Evolutionary conservation across 2,888 invertebrate species (phyloP).

Genomic region (Liodrosophila aerea): DNA sequence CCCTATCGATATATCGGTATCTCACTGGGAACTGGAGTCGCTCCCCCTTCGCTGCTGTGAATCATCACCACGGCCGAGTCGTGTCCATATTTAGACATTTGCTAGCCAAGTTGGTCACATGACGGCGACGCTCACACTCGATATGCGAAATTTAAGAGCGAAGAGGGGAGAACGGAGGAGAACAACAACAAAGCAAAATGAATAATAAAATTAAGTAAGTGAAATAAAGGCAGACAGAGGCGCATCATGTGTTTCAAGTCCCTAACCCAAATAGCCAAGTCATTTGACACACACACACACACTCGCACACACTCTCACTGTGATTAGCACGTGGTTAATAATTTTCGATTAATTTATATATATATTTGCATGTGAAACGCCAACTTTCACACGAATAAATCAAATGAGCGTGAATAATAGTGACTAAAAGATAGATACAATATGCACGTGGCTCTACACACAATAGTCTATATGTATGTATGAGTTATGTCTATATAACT

Average conservation of each 20-base stretch:
- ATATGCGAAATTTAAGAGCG: slow-evolving; percentile 46
- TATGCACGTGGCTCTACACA: slow-evolving; percentile 34
- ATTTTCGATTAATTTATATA: slow-evolving; percentile 48
- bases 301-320: slow-evolving; percentile 18
- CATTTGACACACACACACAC: slow-evolving; percentile 42
- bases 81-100: slow-evolving; percentile 67
- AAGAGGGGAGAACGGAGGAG: slow-evolving; percentile 13
- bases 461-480: slow-evolving; percentile 10
- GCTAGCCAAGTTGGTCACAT: slow-evolving; percentile 69
- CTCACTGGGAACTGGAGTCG: background rate
- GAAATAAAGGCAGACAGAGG: slow-evolving; percentile 14
- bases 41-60: slow-evolving; percentile 32
- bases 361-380: slow-evolving; percentile 18
- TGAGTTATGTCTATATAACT: slow-evolving; percentile 11
- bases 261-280: slow-evolving; percentile 67
- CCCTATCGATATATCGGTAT: background rate
- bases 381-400: slow-evolving; percentile 45
- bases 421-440: background rate
- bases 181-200: slow-evolving; percentile 20
- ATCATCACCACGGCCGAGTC: slow-evolving; percentile 46
- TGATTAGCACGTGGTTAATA: slow-evolving; percentile 68
- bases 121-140: slow-evolving; percentile 37
- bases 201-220: background rate
- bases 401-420: slow-evolving; percentile 11
- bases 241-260: slow-evolving; percentile 57